Base-by-base conservation (phyloP, 2,888 invertebrate genomes). In the Eristalinus sepulchralis region DNA sequence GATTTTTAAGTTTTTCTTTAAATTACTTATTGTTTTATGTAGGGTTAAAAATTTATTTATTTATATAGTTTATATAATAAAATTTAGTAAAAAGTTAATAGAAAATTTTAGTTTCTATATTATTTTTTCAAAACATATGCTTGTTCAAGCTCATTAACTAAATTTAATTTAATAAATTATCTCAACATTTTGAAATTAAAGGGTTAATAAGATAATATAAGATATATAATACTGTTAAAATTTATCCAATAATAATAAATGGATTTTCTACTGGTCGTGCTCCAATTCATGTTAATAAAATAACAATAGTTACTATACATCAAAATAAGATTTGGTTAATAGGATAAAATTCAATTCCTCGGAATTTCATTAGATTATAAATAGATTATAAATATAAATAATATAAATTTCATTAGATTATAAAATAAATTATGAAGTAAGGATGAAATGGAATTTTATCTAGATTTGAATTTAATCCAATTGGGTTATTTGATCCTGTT, bases 271-370 rank as follows among this genome's bases (percentile, higher is more conserved):
- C 95, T 4, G 95, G 95, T 72, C 94, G 94, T 0, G 95, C 94
- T 88, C 96, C 96, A 92, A 95, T 94, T 95, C 96, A 96, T 9
- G 95, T 96, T 93, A 96, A 91, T 91, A 96, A 89, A 88, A 95
- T 92, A 90, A 95, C 92, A 89, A 93, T 94, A 20, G 89, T 88
- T 70, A 95, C 66, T 92, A 95, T 93, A 33, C 84, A 88, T 94
- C 95, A 96, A 92, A 94, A 95, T 93, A 94, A 88, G 68, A 94
- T 90, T 95, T 95, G 94, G 90, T 94, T 95, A 60, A 95, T 86
- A 0, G 94, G 94, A 9, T 95, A 95, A 91, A 95, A 95, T 93
- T 94, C 93, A 89, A 93, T 93, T 88, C 94, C 94, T 93, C 93
- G 93, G 62, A 94, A 94, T 92, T 94, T 94, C 93, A 94, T 94